A percentile compares a stretch with the other conserved stretches of the same genome.
Conservation (phyloP, 92 coral and sea anemone genomes). For the Parazoanthus swiftii region DNA sequence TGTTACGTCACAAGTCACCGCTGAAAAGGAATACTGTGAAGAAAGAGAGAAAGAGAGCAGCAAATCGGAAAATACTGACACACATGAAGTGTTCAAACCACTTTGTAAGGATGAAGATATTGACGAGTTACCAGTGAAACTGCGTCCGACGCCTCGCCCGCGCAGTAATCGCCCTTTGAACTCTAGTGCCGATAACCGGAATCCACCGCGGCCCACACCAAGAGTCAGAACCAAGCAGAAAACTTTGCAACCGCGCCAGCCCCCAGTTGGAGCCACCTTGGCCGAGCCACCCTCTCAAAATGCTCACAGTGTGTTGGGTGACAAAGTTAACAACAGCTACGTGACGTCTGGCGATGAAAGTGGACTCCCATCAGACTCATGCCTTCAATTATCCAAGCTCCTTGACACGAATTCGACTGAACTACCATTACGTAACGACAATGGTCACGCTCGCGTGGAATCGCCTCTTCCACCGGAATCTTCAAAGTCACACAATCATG, state of each 20-base stretch:
- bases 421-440: no score
- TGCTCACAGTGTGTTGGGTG: background rate
- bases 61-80: background rate
- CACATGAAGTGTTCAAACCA: background rate
- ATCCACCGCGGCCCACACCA: background rate
- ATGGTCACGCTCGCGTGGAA: background rate
- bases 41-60: background rate
- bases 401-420: background rate
- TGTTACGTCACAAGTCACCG: background rate
- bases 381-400: background rate
- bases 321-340: background rate
- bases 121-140: background rate
- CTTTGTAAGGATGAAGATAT: background rate
- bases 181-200: background rate
- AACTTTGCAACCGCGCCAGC: background rate
- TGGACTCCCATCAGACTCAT: background rate
- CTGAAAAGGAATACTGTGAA: background rate
- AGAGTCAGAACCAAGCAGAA: background rate
- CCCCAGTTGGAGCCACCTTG: background rate
- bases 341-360: background rate
- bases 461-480: background rate
- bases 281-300: background rate
- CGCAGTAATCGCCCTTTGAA: background rate
- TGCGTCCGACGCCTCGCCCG: constrained; percentile 6
- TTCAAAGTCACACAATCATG: background rate